Evolutionary conservation across 2,888 invertebrate species (phyloP).

Genomic region (Ischnus inquisitorius): DNA sequence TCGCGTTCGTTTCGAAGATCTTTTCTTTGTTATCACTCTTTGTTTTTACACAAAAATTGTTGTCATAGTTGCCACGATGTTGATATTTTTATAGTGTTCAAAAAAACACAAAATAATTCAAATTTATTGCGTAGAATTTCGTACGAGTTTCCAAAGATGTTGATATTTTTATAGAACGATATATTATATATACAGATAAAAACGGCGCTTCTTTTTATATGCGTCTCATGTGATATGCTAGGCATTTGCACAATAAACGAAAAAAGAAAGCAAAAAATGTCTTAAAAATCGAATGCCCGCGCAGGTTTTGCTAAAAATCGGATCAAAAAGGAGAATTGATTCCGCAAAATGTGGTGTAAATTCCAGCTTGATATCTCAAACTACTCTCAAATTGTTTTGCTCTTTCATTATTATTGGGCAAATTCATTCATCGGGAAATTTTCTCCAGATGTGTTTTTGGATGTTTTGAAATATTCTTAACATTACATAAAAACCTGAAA

Average conservation of each 20-base stretch:
- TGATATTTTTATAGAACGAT: slow-evolving; percentile 58
- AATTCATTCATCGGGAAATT: no score
- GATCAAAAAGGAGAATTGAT: no score
- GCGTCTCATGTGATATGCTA: slow-evolving; percentile 34
- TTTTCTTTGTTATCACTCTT: no score
- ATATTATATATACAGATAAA: slow-evolving; percentile 20
- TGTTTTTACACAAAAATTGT: slow-evolving; percentile 24
- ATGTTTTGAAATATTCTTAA: no score
- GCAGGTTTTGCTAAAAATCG: no score
- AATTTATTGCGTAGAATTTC: slow-evolving; percentile 6
- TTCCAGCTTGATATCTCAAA: no score
- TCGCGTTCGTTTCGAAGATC: background rate
- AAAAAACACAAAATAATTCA: no score
- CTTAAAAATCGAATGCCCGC: background rate
- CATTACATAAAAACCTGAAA: no score
- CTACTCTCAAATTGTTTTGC: no score
- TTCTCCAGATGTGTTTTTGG: no score
- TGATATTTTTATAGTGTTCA: background rate
- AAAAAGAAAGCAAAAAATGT: slow-evolving; percentile 9
- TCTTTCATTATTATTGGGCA: no score
- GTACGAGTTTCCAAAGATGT: slow-evolving; percentile 26
- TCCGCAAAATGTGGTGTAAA: no score
- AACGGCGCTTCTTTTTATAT: slow-evolving; percentile 2
- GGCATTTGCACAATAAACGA: slow-evolving; percentile 24
- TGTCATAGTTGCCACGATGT: background rate